Base-by-base conservation (phyloP, 1,140 invertebrate genomes). In the Caenorhabditis inopinata region DNA sequence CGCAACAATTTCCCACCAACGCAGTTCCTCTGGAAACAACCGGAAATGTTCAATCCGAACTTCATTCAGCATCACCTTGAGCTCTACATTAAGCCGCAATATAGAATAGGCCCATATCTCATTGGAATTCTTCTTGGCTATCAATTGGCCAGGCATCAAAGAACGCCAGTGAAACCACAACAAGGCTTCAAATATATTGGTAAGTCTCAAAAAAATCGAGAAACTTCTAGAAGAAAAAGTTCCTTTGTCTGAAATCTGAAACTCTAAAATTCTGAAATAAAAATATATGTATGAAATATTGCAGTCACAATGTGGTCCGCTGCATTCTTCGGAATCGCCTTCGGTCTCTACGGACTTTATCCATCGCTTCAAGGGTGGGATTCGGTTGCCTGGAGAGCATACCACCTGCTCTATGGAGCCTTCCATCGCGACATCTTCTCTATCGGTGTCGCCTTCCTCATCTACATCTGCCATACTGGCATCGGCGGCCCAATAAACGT, bases 41-140 rank as follows among this genome's bases (percentile, higher is more conserved):
- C 87, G 16, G 79, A 78, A 25, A 88, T 84, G 18, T 88, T 88
- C 80, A 88, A 84, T 74, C 83, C 80, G 12, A 88, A 88, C 78
- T 88, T 86, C 49, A 88, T 88, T 27, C 58, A 84, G 81, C 87
- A 88, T 74, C 87, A 88, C 77, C 73, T 88, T 45, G 81, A 88
- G 32, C 89, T 91, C 18, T 91, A 91, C 84, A 90, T 90, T 23
- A 89, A 88, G 35, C 90, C 90, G 3, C 90, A 89, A 87, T 90
- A 88, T 80, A 84, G 90, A 9, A 89, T 90, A 32, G 87, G 88
- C 0, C 86, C 90, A 18, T 91, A 89, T 79, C 85, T 89, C 76
- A 87, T 91, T 62, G 90, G 90, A 7, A 79, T 91, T 49, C 79
- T 90, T 11, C 85, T 90, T 5, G 90, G 90, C 18, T 88, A 89